These are phyloP conservation scores for Copidosoma floridanum DNA, from an alignment of 1,140 invertebrate genomes.

Conservation along the genomic window DNA sequence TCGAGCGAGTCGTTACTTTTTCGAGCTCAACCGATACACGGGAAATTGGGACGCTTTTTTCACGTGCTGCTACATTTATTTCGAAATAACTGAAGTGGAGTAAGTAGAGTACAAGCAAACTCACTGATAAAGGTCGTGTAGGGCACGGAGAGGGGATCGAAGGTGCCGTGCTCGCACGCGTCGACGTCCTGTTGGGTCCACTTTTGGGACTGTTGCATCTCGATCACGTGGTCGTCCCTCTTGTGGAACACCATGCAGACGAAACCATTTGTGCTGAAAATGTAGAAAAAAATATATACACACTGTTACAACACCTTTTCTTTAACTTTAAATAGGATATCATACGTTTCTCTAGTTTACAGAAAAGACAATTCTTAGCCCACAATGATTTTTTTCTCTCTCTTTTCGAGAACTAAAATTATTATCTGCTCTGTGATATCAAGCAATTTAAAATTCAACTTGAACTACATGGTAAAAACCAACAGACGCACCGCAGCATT, in stretches of 20 bases:
- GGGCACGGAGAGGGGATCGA: constrained; percentile 46
- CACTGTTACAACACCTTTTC: constrained; percentile 1
- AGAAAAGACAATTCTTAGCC: too few relatives aligned
- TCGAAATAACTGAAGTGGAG: too few relatives aligned
- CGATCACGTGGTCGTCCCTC: constrained; percentile 60
- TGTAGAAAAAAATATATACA: constrained; percentile 27
- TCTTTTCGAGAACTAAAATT: too few relatives aligned
- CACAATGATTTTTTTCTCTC: too few relatives aligned
- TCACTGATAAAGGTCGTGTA: constrained; percentile 55
- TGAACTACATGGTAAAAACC: too few relatives aligned
- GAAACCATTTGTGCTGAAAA: constrained; percentile 60
- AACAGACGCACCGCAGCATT: too few relatives aligned
- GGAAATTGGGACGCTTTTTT: too few relatives aligned
- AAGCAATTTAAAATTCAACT: too few relatives aligned
- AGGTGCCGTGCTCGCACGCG: constrained; percentile 46
- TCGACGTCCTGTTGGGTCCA: constrained; percentile 55
- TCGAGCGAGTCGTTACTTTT: not conserved
- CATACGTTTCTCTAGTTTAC: too few relatives aligned
- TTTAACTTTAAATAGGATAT: not conserved
- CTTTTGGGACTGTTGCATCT: constrained; percentile 59
- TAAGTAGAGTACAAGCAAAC: constrained; percentile 29
- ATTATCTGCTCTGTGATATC: too few relatives aligned
- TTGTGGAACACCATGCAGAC: constrained; percentile 60
- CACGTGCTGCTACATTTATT: too few relatives aligned
- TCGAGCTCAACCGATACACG: too few relatives aligned